Evolutionary conservation across 2,113 vertebrate species (phyloP).

Genomic region (Pedionomus torquatus): DNA sequence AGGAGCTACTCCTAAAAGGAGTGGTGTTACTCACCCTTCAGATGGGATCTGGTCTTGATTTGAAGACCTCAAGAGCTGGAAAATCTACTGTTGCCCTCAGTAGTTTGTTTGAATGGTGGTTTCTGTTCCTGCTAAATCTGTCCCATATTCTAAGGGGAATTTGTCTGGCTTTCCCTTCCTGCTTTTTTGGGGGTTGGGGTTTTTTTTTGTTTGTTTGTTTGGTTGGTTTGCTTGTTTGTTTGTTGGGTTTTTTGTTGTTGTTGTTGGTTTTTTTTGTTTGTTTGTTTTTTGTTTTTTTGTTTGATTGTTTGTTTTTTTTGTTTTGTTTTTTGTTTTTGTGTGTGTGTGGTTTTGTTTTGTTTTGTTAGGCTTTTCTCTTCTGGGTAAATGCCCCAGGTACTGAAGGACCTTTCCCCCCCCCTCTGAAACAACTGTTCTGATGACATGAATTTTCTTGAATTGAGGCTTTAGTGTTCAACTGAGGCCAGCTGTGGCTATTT

Average conservation of each 20-base stretch:
- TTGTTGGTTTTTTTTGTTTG: background rate
- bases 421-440: background rate
- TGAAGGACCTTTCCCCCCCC: background rate
- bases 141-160: background rate
- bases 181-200: too few species aligned
- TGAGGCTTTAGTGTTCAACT: background rate
- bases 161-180: background rate
- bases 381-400: background rate
- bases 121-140: constrained; percentile 32
- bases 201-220: too few species aligned
- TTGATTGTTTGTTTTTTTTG: too few species aligned
- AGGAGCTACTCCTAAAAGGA: background rate
- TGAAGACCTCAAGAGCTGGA: constrained; percentile 38
- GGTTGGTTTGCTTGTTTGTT: background rate
- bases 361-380: background rate
- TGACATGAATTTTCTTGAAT: background rate
- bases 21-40: background rate
- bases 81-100: constrained; percentile 4
- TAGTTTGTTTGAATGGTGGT: constrained; percentile 33
- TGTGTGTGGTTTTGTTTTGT: background rate
- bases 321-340: too few species aligned
- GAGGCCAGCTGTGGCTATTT: background rate
- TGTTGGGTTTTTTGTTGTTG: too few species aligned
- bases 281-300: too few species aligned
- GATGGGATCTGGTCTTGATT: constrained; percentile 42